These are phyloP conservation scores for Orussus abietinus DNA, from an alignment of 1,140 invertebrate genomes.

Conservation along the genomic window DNA sequence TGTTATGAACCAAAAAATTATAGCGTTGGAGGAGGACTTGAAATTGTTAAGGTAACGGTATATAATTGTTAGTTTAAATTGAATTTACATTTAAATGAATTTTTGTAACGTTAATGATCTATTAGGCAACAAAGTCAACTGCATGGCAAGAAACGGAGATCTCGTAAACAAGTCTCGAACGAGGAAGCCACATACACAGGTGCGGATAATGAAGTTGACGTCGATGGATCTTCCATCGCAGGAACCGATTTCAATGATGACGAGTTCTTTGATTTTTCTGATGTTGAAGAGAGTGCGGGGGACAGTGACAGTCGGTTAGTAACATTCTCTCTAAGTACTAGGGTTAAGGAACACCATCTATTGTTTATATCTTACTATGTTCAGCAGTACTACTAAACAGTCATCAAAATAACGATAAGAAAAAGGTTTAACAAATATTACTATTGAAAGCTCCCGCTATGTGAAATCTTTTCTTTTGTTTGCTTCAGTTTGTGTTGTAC, in stretches of 20 bases:
- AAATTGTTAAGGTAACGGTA: no score
- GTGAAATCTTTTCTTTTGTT: constrained; percentile 12
- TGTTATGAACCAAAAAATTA: background rate
- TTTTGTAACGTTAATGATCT: background rate
- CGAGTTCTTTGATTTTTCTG: constrained; percentile 52
- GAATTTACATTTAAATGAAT: background rate
- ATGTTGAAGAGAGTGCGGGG: constrained; percentile 34
- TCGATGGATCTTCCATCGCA: constrained; percentile 43
- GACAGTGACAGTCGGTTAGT: constrained; percentile 42
- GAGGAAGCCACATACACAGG: constrained; percentile 29
- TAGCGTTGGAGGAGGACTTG: no score
- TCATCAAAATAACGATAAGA: no score
- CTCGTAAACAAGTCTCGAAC: constrained; percentile 24
- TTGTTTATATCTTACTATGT: constrained; percentile 4
- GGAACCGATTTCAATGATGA: constrained; percentile 47
- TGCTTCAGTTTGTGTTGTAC: constrained; percentile 8
- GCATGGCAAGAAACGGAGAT: constrained; percentile 2
- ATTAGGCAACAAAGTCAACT: constrained; percentile 11
- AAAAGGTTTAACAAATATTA: no score
- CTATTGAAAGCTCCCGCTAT: constrained; percentile 2
- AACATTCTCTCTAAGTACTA: constrained; percentile 6
- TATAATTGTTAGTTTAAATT: background rate
- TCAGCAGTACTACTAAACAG: background rate
- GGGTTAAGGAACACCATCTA: constrained; percentile 3
- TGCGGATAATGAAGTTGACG: constrained; percentile 41